A percentile compares a stretch with the other conserved stretches of the same genome.
phyloP scores from a whole-genome alignment of 2,797 vertebrate genomes.

The Orestias chungarensis region DNA sequence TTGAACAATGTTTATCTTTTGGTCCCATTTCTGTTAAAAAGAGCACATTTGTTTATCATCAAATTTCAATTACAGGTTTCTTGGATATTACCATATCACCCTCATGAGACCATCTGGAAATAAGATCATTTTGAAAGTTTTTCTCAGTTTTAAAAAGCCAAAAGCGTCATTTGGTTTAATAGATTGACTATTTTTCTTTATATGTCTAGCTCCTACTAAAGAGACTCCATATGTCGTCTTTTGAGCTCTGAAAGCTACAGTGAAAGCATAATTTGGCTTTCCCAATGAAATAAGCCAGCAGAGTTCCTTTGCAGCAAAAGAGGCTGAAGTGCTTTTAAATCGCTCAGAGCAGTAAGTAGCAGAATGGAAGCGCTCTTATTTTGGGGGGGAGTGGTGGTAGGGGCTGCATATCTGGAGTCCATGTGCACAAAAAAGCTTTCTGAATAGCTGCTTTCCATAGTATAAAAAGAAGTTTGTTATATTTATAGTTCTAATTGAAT shows the following conservation, averaged over 20 bases:
- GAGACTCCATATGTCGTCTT: constrained; percentile 12
- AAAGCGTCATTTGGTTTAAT: background rate
- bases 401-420: constrained; percentile 4
- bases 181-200: background rate
- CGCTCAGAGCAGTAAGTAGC: constrained; percentile 19
- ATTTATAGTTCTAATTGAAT: background rate
- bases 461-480: background rate
- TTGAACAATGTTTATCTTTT: background rate
- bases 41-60: too few species aligned
- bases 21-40: too few species aligned
- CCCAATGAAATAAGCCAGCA: constrained; percentile 8
- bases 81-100: background rate
- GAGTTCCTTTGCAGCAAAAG: constrained; percentile 14
- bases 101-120: background rate
- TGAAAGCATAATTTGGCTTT: constrained; percentile 18
- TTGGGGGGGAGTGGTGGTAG: constrained; percentile 17
- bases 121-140: background rate
- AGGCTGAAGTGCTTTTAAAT: constrained; percentile 36
- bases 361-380: constrained; percentile 25
- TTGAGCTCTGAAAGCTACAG: constrained; percentile 19
- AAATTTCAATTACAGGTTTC: background rate
- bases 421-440: constrained; percentile 11
- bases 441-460: constrained; percentile 1
- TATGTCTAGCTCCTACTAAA: constrained; percentile 10
- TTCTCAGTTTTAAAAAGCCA: constrained; percentile 1